phyloP scores from a whole-genome alignment of 2,113 vertebrate species.

The Tenebrosternarchus preto region DNA sequence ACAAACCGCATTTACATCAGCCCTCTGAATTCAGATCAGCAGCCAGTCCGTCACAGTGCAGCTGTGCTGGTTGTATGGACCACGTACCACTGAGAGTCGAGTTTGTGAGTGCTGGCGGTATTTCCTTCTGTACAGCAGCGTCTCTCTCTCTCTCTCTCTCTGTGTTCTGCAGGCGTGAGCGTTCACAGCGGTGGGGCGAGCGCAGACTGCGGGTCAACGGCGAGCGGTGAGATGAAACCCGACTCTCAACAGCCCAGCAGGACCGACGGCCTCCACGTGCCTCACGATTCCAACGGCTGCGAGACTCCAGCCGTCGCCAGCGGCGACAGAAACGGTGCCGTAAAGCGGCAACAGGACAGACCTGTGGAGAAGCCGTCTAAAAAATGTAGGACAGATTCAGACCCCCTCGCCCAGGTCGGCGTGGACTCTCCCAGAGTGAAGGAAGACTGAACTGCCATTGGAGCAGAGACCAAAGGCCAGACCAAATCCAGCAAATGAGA shows the following conservation, averaged over 20 bases:
- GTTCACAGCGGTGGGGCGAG: slow-evolving; percentile 21
- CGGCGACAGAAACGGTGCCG: slow-evolving; percentile 26
- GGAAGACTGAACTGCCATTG: slow-evolving; percentile 32
- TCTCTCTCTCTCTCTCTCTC: not conserved
- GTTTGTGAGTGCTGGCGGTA: not conserved
- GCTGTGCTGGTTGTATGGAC: too few species aligned
- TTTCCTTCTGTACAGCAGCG: not conserved
- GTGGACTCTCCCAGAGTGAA: slow-evolving; percentile 22
- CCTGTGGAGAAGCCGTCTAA: slow-evolving; percentile 27
- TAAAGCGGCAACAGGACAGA: slow-evolving; percentile 27
- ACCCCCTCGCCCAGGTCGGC: not conserved
- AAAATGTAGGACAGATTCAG: slow-evolving; percentile 44
- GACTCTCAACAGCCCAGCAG: not conserved
- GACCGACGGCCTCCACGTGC: not conserved
- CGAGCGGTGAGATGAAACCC: not conserved
- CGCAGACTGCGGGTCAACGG: slow-evolving; percentile 1
- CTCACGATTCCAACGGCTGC: slow-evolving; percentile 43
- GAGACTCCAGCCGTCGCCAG: slow-evolving; percentile 17
- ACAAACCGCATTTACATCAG: not conserved
- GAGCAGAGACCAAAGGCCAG: slow-evolving; percentile 42
- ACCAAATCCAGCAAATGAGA: slow-evolving; percentile 22
- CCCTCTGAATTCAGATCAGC: too few species aligned
- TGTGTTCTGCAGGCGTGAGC: slow-evolving; percentile 27
- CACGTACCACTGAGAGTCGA: too few species aligned
- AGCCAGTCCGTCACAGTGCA: too few species aligned